phyloP scores from a whole-genome alignment of 1,140 invertebrate genomes.

The Papilio machaon region DNA sequence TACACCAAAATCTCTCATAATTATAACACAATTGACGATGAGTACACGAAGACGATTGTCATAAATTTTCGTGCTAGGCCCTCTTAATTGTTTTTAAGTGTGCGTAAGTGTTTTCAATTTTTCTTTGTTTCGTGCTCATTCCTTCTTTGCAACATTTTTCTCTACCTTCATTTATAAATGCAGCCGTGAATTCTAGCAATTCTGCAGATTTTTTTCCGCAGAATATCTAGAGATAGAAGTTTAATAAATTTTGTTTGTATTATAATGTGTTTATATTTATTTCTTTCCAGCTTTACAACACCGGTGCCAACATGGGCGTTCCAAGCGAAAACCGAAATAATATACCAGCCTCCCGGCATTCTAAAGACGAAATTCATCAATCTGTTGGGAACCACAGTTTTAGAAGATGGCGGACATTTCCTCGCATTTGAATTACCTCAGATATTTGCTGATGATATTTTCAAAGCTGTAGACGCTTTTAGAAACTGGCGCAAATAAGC shows the following conservation, averaged over 20 bases:
- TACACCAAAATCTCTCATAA: too few relatives aligned
- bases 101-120: too few relatives aligned
- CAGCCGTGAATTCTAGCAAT: background rate
- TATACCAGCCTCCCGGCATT: slow-evolving; percentile 73
- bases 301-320: slow-evolving; percentile 82
- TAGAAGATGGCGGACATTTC: slow-evolving; percentile 88
- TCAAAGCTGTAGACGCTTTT: slow-evolving; percentile 51
- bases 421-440: slow-evolving; percentile 87
- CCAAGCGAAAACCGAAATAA: slow-evolving; percentile 81
- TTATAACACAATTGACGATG: too few relatives aligned
- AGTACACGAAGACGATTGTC: too few relatives aligned
- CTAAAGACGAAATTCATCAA: slow-evolving; percentile 79
- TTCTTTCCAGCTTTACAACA: slow-evolving; percentile 46
- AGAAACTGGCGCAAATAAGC: slow-evolving; percentile 35
- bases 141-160: too few relatives aligned
- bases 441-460: slow-evolving; percentile 83
- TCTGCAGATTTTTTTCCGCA: background rate
- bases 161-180: background rate
- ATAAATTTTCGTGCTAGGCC: too few relatives aligned
- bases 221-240: background rate
- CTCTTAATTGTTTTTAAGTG: too few relatives aligned
- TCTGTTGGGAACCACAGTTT: slow-evolving; percentile 79
- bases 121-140: too few relatives aligned
- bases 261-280: background rate
- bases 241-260: background rate